Conservation (phyloP, 2,797 vertebrate species). For the Liparis tanakae region DNA sequence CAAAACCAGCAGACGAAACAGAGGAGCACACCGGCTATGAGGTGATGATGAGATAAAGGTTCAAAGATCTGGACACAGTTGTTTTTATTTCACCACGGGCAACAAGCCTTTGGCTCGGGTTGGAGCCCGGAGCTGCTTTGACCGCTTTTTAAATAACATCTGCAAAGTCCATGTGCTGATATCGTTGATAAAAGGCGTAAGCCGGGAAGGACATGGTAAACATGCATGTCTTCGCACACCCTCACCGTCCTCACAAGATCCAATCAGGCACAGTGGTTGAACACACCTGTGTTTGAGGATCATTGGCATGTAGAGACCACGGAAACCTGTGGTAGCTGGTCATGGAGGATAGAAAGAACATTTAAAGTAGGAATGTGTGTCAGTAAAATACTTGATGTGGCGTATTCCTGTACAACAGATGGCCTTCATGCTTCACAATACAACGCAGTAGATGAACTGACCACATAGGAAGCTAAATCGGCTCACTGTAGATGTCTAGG, state of each 20-base stretch:
- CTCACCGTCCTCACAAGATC: slow-evolving; percentile 25
- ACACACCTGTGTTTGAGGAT: slow-evolving; percentile 19
- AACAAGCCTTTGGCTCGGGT: slow-evolving; percentile 29
- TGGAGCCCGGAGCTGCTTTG: background rate
- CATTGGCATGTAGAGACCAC: background rate
- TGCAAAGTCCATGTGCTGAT: slow-evolving; percentile 12
- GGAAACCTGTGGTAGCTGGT: slow-evolving; percentile 5
- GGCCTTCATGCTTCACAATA: background rate
- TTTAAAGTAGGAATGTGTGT: background rate
- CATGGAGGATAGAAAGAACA: background rate
- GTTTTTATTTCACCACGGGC: slow-evolving; percentile 13
- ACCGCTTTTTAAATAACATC: slow-evolving; percentile 11
- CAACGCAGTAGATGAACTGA: background rate
- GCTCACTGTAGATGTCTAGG: background rate
- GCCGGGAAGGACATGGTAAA: slow-evolving; percentile 21
- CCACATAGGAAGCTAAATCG: background rate
- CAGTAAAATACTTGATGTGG: background rate
- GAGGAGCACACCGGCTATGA: rapidly evolving
- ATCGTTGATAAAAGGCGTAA: slow-evolving; percentile 10
- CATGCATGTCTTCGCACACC: slow-evolving; percentile 18
- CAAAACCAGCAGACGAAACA: background rate
- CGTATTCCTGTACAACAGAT: background rate
- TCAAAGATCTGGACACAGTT: slow-evolving; percentile 19
- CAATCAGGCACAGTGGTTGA: slow-evolving; percentile 7
- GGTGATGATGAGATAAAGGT: background rate